A percentile compares a stretch with the other conserved stretches of the same genome.
Evolutionary conservation across 2,888 invertebrate species (phyloP).

Genomic region (Helicoverpa assulta): DNA sequence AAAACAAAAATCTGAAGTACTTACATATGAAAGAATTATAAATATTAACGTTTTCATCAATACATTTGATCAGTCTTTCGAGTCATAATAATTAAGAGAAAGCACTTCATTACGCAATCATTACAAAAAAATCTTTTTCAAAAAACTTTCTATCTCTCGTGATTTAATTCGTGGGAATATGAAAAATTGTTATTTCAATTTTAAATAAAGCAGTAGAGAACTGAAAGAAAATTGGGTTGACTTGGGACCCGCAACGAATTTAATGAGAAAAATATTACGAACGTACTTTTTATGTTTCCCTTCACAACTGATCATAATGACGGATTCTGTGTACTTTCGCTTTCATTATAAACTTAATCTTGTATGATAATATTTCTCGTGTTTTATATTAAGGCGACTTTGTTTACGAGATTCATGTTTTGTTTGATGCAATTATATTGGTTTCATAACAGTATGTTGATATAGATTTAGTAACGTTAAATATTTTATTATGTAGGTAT

Average conservation of each 20-base stretch:
- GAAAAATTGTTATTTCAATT: conserved; percentile 58
- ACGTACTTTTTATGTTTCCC: conserved; percentile 29
- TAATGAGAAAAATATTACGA: conserved; percentile 51
- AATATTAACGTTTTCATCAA: not conserved
- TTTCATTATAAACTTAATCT: conserved; percentile 11
- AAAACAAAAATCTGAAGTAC: too few species aligned
- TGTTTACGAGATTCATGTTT: not conserved
- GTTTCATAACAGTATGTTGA: not conserved
- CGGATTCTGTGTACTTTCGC: conserved; percentile 16
- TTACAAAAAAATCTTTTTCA: conserved; percentile 19
- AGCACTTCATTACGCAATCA: conserved; percentile 16
- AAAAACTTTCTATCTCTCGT: conserved; percentile 29
- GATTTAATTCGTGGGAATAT: conserved; percentile 52
- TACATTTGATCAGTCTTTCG: not conserved
- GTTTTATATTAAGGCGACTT: not conserved
- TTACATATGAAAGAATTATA: too few species aligned
- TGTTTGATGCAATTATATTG: not conserved
- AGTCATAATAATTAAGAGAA: not conserved
- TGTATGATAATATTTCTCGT: not conserved
- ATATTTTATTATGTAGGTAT: too few species aligned
- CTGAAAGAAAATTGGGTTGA: conserved; percentile 56
- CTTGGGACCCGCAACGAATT: conserved; percentile 48
- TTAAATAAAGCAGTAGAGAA: conserved; percentile 54
- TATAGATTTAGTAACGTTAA: not conserved
- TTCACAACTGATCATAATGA: conserved; percentile 22